Percentiles rank a stretch among this genome's conserved stretches.
phyloP scores from a whole-genome alignment of 1,140 invertebrate genomes.

The Apis laboriosa region DNA sequence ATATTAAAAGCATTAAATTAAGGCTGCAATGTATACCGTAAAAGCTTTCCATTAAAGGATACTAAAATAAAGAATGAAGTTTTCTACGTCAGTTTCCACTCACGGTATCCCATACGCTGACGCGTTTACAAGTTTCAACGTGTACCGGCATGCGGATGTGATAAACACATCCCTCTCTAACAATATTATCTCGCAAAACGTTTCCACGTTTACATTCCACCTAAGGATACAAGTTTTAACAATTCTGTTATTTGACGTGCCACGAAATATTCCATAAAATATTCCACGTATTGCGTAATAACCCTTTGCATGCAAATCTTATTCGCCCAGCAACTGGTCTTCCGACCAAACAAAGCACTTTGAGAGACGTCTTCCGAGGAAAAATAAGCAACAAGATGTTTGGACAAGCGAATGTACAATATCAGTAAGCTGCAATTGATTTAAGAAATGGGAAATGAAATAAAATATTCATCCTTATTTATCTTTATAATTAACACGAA shows the following conservation, averaged over 20 bases:
- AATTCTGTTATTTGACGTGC: not conserved
- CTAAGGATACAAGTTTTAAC: not conserved
- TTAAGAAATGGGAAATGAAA: too few species aligned
- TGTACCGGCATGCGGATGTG: not conserved
- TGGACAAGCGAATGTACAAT: too few species aligned
- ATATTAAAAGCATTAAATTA: constrained; percentile 26
- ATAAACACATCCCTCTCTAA: not conserved
- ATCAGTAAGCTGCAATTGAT: too few species aligned
- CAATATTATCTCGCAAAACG: not conserved
- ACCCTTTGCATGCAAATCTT: not conserved
- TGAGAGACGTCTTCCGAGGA: not conserved
- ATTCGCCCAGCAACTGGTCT: not conserved
- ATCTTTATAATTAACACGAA: too few species aligned
- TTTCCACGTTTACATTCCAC: not conserved
- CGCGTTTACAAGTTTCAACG: not conserved
- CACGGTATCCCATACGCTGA: not conserved
- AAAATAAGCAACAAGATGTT: constrained; percentile 1
- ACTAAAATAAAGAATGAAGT: constrained; percentile 14
- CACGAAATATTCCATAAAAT: not conserved
- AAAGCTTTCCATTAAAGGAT: constrained; percentile 14
- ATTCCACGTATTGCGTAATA: not conserved
- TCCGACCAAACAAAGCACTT: not conserved
- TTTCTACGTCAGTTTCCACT: constrained; percentile 2
- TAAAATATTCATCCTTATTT: too few species aligned
- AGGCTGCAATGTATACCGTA: not conserved